phyloP scores from a whole-genome alignment of 2,888 invertebrate genomes.

The Amorpha juglandis region DNA sequence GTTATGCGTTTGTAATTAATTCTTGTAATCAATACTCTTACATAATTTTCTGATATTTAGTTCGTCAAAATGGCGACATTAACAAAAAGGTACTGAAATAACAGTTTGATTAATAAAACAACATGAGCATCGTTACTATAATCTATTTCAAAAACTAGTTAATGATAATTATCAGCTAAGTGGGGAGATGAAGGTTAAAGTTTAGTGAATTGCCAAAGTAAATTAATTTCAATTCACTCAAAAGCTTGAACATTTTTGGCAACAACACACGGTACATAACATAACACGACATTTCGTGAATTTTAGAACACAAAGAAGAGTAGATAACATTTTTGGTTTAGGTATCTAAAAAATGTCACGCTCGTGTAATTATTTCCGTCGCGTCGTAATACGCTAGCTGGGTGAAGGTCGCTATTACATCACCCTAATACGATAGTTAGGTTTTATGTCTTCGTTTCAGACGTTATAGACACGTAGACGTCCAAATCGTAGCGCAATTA shows the following conservation, averaged over 20 bases:
- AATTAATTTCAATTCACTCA: too few relatives aligned
- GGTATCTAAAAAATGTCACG: conserved; percentile 40
- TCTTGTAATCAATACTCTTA: too few relatives aligned
- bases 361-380: conserved; percentile 59
- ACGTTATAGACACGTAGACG: conserved; percentile 14
- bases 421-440: conserved; percentile 42
- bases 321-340: background rate
- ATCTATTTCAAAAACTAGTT: too few relatives aligned
- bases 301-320: background rate
- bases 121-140: too few relatives aligned
- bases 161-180: too few relatives aligned
- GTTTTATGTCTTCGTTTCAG: conserved; percentile 43
- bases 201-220: too few relatives aligned
- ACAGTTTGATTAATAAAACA: too few relatives aligned
- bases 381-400: conserved; percentile 43
- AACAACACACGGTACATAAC: background rate
- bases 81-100: background rate
- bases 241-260: background rate
- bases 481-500: conserved; percentile 20
- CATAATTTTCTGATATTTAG: background rate
- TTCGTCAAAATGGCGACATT: background rate
- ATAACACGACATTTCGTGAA: conserved; percentile 1
- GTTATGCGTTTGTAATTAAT: background rate
- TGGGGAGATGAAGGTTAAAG: too few relatives aligned
- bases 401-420: conserved; percentile 64